Percentiles rank a stretch among this genome's conserved stretches.
Conservation (phyloP, 2,888 invertebrate species). For the Parelbella ahira region DNA sequence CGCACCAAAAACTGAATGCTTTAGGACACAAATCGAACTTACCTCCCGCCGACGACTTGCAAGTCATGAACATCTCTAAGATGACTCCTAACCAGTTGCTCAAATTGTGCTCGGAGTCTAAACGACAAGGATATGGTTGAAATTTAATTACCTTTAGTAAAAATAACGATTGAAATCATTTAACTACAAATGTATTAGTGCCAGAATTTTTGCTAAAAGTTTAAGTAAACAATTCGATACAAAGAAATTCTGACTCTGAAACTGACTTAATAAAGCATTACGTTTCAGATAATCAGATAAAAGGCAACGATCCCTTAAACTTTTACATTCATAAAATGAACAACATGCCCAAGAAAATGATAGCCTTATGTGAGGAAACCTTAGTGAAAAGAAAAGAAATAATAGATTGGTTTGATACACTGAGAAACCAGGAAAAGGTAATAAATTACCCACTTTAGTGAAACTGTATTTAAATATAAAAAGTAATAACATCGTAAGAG, state of each 20-base stretch:
- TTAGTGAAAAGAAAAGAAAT: conserved; percentile 57
- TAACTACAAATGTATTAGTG: no score
- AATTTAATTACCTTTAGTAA: not conserved
- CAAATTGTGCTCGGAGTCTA: conserved; percentile 46
- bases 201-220: no score
- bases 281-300: conserved; percentile 29
- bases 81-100: conserved; percentile 57
- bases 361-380: conserved; percentile 57
- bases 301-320: conserved; percentile 28
- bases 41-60: conserved; percentile 53
- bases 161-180: no score
- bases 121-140: conserved; percentile 27
- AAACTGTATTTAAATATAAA: no score
- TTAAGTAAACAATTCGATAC: no score
- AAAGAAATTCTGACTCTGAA: no score
- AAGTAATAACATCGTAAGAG: no score
- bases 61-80: conserved; percentile 59
- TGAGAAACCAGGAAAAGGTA: conserved; percentile 53
- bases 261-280: no score
- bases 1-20: conserved; percentile 46
- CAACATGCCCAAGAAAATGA: conserved; percentile 53
- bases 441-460: no score
- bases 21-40: conserved; percentile 47
- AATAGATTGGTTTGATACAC: conserved; percentile 57
- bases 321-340: conserved; percentile 53